Conservation (phyloP, 2,797 vertebrate genomes). For the Amphiprion clarkii region DNA sequence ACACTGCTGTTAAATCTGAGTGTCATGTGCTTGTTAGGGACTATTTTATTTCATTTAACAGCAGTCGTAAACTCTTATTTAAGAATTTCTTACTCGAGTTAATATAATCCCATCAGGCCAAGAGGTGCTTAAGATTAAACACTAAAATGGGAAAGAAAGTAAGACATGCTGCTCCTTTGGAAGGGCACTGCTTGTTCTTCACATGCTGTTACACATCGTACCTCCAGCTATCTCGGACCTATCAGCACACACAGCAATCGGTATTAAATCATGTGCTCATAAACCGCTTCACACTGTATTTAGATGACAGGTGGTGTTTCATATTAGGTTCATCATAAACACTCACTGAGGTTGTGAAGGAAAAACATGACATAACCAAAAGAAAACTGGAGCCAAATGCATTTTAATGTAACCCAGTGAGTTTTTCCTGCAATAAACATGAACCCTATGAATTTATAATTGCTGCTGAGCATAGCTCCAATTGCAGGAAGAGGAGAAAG, state of each 20-base stretch:
- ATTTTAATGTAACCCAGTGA: too few species aligned
- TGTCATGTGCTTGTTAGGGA: slow-evolving; percentile 37
- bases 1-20: slow-evolving; percentile 12
- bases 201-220: background rate
- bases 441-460: too few species aligned
- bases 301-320: slow-evolving; percentile 4
- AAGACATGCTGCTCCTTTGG: background rate
- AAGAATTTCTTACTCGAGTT: background rate
- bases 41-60: slow-evolving; percentile 48
- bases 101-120: slow-evolving; percentile 11
- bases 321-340: slow-evolving; percentile 12
- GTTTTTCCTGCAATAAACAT: too few species aligned
- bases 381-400: too few species aligned
- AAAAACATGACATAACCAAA: too few species aligned
- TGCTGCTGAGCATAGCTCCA: background rate
- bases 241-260: slow-evolving; percentile 2
- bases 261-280: slow-evolving; percentile 24
- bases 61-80: slow-evolving; percentile 33
- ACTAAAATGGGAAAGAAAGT: background rate
- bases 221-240: background rate
- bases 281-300: slow-evolving; percentile 16
- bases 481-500: slow-evolving; percentile 8
- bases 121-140: background rate
- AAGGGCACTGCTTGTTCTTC: slow-evolving; percentile 1
- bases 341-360: background rate